phyloP scores from a whole-genome alignment of 2,888 invertebrate species.

The Tridacna gigas region DNA sequence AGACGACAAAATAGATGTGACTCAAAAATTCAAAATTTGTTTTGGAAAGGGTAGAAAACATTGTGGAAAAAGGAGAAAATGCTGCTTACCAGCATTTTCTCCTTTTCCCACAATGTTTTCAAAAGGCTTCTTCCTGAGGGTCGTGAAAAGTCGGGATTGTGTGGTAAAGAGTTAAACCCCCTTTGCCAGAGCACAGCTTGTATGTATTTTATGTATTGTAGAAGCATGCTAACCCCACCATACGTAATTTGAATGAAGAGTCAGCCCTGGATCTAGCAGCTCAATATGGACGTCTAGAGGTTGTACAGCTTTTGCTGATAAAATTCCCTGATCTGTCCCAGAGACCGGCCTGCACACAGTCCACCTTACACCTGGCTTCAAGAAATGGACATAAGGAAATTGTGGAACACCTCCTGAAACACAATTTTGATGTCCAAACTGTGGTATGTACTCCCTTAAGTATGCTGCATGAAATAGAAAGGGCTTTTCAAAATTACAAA shows the following conservation, averaged over 20 bases:
- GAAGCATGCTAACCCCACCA: conserved; percentile 94
- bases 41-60: too few relatives aligned
- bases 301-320: conserved; percentile 93
- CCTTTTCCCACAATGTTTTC: not conserved
- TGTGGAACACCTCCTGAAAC: conserved; percentile 92
- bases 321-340: conserved; percentile 92
- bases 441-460: conserved; percentile 70
- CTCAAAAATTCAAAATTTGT: too few relatives aligned
- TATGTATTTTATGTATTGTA: conserved; percentile 76
- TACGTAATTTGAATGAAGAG: conserved; percentile 94
- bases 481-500: too few relatives aligned
- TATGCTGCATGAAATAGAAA: too few relatives aligned
- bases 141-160: not conserved
- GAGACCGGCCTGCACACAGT: conserved; percentile 88
- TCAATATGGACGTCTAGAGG: conserved; percentile 89
- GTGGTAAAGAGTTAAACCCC: not conserved
- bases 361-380: conserved; percentile 96
- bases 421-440: conserved; percentile 94
- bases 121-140: not conserved
- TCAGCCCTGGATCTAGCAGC: conserved; percentile 97
- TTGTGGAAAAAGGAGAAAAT: too few relatives aligned
- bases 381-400: conserved; percentile 91
- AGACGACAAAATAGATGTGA: too few relatives aligned
- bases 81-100: not conserved
- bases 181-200: not conserved